phyloP scores from a whole-genome alignment of 1,140 invertebrate genomes.

The Drosophila nasuta region DNA sequence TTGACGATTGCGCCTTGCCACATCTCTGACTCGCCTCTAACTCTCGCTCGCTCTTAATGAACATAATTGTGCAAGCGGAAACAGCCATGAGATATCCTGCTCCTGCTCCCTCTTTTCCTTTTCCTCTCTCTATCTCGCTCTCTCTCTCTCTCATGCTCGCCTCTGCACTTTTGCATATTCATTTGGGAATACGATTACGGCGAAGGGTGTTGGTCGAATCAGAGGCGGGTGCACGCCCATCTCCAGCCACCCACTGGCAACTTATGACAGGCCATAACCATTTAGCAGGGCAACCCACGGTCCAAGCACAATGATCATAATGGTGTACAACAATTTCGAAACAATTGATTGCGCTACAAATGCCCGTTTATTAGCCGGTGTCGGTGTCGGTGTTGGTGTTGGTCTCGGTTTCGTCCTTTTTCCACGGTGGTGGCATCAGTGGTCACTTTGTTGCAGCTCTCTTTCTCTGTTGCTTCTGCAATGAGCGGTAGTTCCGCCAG shows the following conservation, averaged over 20 bases:
- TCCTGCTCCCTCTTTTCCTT: background rate
- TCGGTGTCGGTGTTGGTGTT: slow-evolving; percentile 15
- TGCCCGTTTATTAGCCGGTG: slow-evolving; percentile 75
- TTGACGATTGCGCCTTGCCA: slow-evolving; percentile 69
- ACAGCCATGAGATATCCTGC: slow-evolving; percentile 78
- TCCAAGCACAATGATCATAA: slow-evolving; percentile 71
- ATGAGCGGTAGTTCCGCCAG: slow-evolving; percentile 70
- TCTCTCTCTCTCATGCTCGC: slow-evolving; percentile 6
- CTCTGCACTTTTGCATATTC: slow-evolving; percentile 76
- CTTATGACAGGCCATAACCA: slow-evolving; percentile 83
- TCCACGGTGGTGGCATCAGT: slow-evolving; percentile 6
- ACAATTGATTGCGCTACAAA: slow-evolving; percentile 83
- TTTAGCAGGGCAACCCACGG: slow-evolving; percentile 59
- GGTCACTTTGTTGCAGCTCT: slow-evolving; percentile 37
- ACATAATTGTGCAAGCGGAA: slow-evolving; percentile 82
- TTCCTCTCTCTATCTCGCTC: background rate
- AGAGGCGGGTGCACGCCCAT: slow-evolving; percentile 7
- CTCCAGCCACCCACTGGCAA: slow-evolving; percentile 50
- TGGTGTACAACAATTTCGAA: slow-evolving; percentile 81
- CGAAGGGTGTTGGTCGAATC: slow-evolving; percentile 5
- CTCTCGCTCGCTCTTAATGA: slow-evolving; percentile 71
- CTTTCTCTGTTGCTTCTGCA: slow-evolving; percentile 26
- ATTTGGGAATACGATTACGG: slow-evolving; percentile 68
- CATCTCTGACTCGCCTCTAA: slow-evolving; percentile 2
- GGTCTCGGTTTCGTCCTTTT: background rate